phyloP scores from a whole-genome alignment of 2,113 vertebrate genomes.

The Puma concolor region DNA sequence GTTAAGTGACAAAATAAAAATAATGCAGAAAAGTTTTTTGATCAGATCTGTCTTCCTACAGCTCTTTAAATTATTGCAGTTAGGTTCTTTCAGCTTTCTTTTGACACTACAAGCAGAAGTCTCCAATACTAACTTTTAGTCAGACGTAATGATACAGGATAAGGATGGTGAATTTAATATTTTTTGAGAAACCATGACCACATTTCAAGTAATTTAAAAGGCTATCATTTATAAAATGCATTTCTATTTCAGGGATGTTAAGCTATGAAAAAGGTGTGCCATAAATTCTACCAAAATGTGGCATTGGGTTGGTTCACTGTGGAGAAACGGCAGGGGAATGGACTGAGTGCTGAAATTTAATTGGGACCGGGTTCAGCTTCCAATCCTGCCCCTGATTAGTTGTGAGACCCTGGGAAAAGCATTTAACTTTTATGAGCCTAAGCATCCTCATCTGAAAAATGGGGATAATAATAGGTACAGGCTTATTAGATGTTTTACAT shows the following conservation, averaged over 20 bases:
- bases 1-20: constrained; percentile 35
- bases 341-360: background rate
- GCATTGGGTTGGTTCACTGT: background rate
- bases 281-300: background rate
- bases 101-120: background rate
- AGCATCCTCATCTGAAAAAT: background rate
- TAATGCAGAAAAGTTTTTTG: background rate
- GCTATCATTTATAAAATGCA: constrained; percentile 24
- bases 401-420: background rate
- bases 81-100: background rate
- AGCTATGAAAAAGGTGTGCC: background rate
- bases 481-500: background rate
- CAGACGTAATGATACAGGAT: background rate
- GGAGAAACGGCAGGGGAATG: background rate
- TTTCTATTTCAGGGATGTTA: background rate
- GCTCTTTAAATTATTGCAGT: background rate
- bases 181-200: background rate
- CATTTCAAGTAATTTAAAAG: constrained; percentile 25
- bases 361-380: background rate
- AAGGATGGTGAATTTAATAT: background rate
- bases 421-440: background rate
- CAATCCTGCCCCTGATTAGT: background rate
- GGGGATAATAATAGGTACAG: background rate
- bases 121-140: background rate
- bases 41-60: background rate